phyloP scores from a whole-genome alignment of 1,140 invertebrate species.

The Drosophila ercepeae region DNA sequence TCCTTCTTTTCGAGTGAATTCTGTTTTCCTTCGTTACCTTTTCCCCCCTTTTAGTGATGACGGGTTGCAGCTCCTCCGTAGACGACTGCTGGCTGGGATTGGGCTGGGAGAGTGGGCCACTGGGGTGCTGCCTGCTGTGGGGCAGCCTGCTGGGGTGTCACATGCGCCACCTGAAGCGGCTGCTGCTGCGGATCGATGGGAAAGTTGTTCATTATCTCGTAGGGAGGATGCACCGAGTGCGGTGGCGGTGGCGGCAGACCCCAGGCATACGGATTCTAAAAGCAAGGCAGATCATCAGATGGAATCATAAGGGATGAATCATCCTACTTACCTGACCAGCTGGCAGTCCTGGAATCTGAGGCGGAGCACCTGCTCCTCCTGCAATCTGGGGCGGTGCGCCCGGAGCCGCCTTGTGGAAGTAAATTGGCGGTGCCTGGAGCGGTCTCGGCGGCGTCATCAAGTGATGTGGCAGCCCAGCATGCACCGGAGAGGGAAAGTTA shows the following conservation, averaged over 20 bases:
- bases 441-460: conserved; percentile 16
- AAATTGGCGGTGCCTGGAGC: conserved; percentile 33
- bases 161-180: not conserved
- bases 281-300: not conserved
- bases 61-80: conserved; percentile 26
- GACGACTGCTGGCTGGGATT: conserved; percentile 18
- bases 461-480: conserved; percentile 7
- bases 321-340: conserved; percentile 24
- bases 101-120: not conserved
- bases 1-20: not conserved
- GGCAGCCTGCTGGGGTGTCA: conserved; percentile 9
- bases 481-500: conserved; percentile 33
- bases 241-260: conserved; percentile 17
- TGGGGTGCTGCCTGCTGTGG: conserved; percentile 4
- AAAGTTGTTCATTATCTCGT: conserved; percentile 35
- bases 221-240: conserved; percentile 18
- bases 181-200: conserved; percentile 20
- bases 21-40: not conserved
- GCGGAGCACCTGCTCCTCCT: conserved; percentile 9
- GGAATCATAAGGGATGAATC: not conserved
- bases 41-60: conserved; percentile 32
- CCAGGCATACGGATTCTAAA: conserved; percentile 51
- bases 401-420: conserved; percentile 47
- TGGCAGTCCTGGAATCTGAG: not conserved
- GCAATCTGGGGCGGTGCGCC: not conserved